Percentiles rank a stretch among this genome's conserved stretches.
phyloP scores from a whole-genome alignment of 2,113 vertebrate species.

The Hippocampus zosterae region DNA sequence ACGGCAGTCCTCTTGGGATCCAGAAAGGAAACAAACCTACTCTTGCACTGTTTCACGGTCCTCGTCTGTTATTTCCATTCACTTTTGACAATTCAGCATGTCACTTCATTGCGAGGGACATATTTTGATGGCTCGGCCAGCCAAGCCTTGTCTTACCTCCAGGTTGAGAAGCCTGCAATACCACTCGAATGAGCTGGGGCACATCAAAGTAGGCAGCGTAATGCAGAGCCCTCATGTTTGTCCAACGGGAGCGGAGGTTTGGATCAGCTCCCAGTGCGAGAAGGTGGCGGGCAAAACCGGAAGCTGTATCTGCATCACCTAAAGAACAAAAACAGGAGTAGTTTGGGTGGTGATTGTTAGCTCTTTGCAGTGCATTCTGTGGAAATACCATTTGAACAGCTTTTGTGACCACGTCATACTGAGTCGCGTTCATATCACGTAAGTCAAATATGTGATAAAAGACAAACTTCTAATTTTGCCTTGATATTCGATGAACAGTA shows the following conservation, averaged over 20 bases:
- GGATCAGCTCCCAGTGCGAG: slow-evolving; percentile 85
- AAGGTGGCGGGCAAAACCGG: slow-evolving; percentile 83
- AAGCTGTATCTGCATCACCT: slow-evolving; percentile 89
- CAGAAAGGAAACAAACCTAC: too few relatives aligned
- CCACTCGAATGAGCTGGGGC: slow-evolving; percentile 84
- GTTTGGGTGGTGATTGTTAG: not conserved
- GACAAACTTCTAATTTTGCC: slow-evolving; percentile 1
- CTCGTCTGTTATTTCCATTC: too few relatives aligned
- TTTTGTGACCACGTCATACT: not conserved
- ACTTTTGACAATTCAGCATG: too few relatives aligned
- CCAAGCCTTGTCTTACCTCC: slow-evolving; percentile 76
- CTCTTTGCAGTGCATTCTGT: slow-evolving; percentile 1
- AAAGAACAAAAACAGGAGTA: not conserved
- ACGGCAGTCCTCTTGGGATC: too few relatives aligned
- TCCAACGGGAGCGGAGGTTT: slow-evolving; percentile 91
- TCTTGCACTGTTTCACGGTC: too few relatives aligned
- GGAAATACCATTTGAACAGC: not conserved
- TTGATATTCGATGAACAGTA: not conserved
- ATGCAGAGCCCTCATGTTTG: slow-evolving; percentile 97
- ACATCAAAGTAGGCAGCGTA: slow-evolving; percentile 98
- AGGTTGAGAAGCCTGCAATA: slow-evolving; percentile 84
- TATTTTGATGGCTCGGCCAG: not conserved
- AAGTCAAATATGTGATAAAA: not conserved
- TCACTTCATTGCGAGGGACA: too few relatives aligned
- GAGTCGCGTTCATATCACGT: not conserved